These are phyloP conservation scores for Calidris pygmaea DNA, from an alignment of 2,113 vertebrate species.

Conservation along the genomic window DNA sequence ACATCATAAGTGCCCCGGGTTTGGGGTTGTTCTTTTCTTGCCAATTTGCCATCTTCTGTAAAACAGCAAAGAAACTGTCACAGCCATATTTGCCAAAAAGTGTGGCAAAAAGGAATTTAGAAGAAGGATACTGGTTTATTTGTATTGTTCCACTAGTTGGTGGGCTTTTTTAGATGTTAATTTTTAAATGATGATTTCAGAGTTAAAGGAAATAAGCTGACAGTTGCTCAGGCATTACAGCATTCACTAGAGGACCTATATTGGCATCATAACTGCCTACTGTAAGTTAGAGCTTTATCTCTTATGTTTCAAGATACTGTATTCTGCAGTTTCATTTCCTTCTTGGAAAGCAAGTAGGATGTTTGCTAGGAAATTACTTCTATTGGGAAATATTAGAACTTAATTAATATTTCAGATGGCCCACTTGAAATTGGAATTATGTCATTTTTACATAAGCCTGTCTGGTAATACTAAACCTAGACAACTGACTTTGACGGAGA, in stretches of 20 bases:
- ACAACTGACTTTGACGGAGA: background rate
- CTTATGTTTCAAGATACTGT: background rate
- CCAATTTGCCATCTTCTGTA: background rate
- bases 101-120: rapidly evolving
- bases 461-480: background rate
- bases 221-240: background rate
- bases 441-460: constrained; percentile 16
- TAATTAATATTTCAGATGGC: constrained; percentile 30
- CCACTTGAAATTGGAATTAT: constrained; percentile 15
- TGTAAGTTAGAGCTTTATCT: background rate
- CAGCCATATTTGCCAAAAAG: background rate
- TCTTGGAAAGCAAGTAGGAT: constrained; percentile 34
- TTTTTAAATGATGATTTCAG: background rate
- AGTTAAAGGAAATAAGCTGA: background rate
- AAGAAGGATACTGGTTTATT: background rate
- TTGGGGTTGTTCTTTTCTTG: background rate
- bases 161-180: background rate
- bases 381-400: constrained; percentile 26
- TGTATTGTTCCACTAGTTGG: background rate
- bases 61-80: background rate
- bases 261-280: background rate
- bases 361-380: constrained; percentile 29
- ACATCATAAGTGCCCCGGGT: background rate
- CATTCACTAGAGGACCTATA: background rate
- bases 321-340: constrained; percentile 47